phyloP scores from a whole-genome alignment of 2,888 invertebrate species.

The Boloria euphrosyne region DNA sequence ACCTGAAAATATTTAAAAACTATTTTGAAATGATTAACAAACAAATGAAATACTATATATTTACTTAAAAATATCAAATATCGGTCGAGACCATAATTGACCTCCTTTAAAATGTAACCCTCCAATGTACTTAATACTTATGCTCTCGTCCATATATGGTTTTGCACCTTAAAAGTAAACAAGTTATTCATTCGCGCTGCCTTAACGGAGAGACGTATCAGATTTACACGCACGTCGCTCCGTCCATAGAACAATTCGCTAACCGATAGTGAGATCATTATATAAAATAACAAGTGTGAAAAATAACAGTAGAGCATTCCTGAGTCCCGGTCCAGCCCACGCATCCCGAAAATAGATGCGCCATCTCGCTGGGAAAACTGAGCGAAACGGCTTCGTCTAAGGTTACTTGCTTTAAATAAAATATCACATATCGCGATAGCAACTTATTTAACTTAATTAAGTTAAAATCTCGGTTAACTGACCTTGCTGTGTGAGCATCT shows the following conservation, averaged over 20 bases:
- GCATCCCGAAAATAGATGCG: constrained; percentile 72
- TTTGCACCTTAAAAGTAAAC: constrained; percentile 76
- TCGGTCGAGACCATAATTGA: constrained; percentile 5
- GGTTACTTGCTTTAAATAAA: constrained; percentile 53
- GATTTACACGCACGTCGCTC: constrained; percentile 9
- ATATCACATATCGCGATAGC: constrained; percentile 38
- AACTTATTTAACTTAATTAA: constrained; percentile 23
- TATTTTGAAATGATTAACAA: background rate
- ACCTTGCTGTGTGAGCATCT: constrained; percentile 90
- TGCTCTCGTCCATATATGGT: constrained; percentile 65
- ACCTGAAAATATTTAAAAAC: background rate
- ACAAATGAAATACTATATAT: background rate
- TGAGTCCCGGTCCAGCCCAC: constrained; percentile 52
- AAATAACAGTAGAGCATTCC: constrained; percentile 54
- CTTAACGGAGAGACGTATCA: constrained; percentile 57
- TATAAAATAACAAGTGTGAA: constrained; percentile 55
- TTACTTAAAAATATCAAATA: background rate
- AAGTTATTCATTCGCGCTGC: constrained; percentile 73
- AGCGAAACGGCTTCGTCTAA: constrained; percentile 67
- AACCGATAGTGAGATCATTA: constrained; percentile 51
- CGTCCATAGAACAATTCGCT: constrained; percentile 14
- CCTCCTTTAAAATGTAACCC: constrained; percentile 57
- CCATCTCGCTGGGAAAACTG: constrained; percentile 72
- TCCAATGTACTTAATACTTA: constrained; percentile 59
- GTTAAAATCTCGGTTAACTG: constrained; percentile 53